Percentiles rank a stretch among this genome's conserved stretches.
phyloP scores from a whole-genome alignment of 92 coral and sea anemone species.

The Parazoanthus atlanticus region DNA sequence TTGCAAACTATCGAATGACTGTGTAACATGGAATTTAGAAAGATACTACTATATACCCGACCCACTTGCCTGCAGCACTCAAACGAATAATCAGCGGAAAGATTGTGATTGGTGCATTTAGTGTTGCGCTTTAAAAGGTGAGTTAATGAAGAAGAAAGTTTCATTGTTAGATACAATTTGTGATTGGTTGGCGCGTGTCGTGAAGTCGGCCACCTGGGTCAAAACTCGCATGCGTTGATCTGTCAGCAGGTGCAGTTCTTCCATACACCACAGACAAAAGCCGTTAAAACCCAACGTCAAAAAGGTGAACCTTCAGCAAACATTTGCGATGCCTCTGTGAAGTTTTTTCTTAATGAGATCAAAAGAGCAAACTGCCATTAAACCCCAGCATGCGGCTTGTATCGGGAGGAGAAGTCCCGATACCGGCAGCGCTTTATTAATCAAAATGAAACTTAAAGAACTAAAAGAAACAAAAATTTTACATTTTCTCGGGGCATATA shows the following conservation, averaged over 20 bases:
- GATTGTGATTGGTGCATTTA: slow-evolving; percentile 58
- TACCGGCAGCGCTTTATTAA: slow-evolving; percentile 9
- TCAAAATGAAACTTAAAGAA: slow-evolving; percentile 38
- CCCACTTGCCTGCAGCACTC: slow-evolving; percentile 63
- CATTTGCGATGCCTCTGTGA: slow-evolving; percentile 62
- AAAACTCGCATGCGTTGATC: slow-evolving; percentile 64
- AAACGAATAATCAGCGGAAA: slow-evolving; percentile 50
- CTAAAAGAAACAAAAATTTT: slow-evolving; percentile 34
- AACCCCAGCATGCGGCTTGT: slow-evolving; percentile 30
- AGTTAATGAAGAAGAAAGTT: slow-evolving; percentile 80
- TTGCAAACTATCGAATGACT: slow-evolving; percentile 82
- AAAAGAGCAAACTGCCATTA: slow-evolving; percentile 73
- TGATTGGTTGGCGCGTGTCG: slow-evolving; percentile 80
- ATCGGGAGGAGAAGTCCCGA: neutral
- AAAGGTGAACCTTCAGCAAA: slow-evolving; percentile 64
- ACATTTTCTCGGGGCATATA: slow-evolving; percentile 41
- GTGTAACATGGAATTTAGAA: slow-evolving; percentile 80
- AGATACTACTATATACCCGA: slow-evolving; percentile 90
- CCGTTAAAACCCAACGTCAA: slow-evolving; percentile 67
- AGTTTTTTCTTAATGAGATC: slow-evolving; percentile 63
- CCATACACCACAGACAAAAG: slow-evolving; percentile 85
- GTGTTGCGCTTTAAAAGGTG: slow-evolving; percentile 65
- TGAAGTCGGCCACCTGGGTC: slow-evolving; percentile 85
- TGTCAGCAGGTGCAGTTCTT: slow-evolving; percentile 74
- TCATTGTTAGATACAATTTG: slow-evolving; percentile 59